Evolutionary conservation across 1,140 invertebrate species (phyloP).

Genomic region (Anastatus disparis): DNA sequence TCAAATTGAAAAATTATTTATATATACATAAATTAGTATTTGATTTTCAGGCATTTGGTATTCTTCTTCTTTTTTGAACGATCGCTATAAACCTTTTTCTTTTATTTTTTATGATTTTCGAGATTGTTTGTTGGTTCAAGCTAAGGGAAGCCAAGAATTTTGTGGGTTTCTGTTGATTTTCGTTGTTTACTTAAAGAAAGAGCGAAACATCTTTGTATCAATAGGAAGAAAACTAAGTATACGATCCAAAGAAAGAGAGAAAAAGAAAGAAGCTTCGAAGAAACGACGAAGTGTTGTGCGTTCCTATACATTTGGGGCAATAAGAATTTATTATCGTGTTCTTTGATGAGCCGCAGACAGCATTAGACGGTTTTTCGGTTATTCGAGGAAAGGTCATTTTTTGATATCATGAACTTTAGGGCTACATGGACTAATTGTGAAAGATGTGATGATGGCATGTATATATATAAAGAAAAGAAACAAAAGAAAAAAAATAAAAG

Average conservation of each 20-base stretch:
- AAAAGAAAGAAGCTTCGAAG: constrained; percentile 44
- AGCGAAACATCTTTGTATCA: not conserved
- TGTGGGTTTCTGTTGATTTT: constrained; percentile 25
- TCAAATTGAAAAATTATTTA: no score
- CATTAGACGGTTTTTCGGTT: constrained; percentile 57
- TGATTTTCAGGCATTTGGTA: no score
- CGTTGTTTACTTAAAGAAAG: not conserved
- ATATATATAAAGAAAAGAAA: constrained; percentile 28
- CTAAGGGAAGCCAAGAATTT: no score
- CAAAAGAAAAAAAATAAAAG: constrained; percentile 41
- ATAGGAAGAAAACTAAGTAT: constrained; percentile 13
- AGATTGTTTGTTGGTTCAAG: no score
- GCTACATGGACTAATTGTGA: constrained; percentile 57
- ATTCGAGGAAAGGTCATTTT: constrained; percentile 62
- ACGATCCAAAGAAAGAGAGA: no score
- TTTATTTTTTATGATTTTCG: no score
- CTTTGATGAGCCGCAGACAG: constrained; percentile 53
- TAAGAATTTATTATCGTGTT: constrained; percentile 62
- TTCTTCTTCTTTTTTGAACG: no score
- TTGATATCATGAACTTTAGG: constrained; percentile 60
- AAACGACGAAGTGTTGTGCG: constrained; percentile 45
- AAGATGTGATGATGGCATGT: constrained; percentile 43
- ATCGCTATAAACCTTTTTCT: no score
- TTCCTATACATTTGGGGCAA: constrained; percentile 51
- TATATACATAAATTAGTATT: no score